Evolutionary conservation across 2,113 vertebrate species (phyloP).

Genomic region (Chunga burmeisteri): DNA sequence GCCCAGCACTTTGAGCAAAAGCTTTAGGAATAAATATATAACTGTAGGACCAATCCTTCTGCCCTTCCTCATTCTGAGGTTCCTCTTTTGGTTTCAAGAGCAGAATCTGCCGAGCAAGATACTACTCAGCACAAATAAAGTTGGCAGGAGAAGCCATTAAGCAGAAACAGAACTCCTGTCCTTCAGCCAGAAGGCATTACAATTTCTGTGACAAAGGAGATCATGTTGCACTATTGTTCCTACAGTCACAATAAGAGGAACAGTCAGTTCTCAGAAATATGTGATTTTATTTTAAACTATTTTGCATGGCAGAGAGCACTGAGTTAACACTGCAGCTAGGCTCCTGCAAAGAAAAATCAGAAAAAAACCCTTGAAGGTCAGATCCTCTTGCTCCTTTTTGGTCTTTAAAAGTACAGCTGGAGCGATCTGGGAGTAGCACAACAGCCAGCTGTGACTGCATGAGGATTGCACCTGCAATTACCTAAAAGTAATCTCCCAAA

Average conservation of each 20-base stretch:
- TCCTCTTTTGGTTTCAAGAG: slow-evolving; percentile 15
- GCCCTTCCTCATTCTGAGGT: slow-evolving; percentile 20
- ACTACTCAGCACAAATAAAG: slow-evolving; percentile 3
- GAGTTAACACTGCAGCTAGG: neutral
- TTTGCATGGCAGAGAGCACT: neutral
- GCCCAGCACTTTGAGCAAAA: neutral
- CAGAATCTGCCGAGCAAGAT: neutral
- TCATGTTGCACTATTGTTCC: slow-evolving; percentile 20
- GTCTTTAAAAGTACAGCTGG: neutral
- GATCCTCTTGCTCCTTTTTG: neutral
- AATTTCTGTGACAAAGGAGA: slow-evolving; percentile 32
- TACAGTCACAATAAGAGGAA: slow-evolving; percentile 34
- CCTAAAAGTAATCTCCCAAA: neutral
- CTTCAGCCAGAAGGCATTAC: slow-evolving; percentile 10
- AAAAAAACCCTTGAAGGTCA: neutral
- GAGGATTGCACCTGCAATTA: neutral
- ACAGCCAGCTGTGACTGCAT: neutral
- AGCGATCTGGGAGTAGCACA: neutral
- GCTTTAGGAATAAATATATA: neutral
- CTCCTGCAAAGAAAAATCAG: neutral
- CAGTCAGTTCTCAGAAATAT: slow-evolving; percentile 37
- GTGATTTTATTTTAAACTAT: slow-evolving; percentile 31
- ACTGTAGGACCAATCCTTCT: neutral
- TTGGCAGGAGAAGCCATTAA: slow-evolving; percentile 38
- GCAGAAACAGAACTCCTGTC: slow-evolving; percentile 59